Evolutionary conservation across 2,888 invertebrate genomes (phyloP).

Genomic region (Protodeltote pygarga): DNA sequence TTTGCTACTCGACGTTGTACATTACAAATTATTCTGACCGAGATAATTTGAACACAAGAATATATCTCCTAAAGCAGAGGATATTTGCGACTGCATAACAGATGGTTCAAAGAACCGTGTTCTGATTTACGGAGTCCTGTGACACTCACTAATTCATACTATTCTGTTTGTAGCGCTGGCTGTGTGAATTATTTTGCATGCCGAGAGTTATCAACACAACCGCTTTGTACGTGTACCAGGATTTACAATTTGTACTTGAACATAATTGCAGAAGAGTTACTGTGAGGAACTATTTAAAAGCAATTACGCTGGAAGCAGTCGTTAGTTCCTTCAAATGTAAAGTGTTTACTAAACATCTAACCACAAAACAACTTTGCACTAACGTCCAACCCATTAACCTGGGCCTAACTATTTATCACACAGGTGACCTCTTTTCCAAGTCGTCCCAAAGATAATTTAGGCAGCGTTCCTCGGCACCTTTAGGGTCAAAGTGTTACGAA

Average conservation of each 20-base stretch:
- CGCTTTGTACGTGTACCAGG: constrained; percentile 6
- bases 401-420: constrained; percentile 71
- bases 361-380: constrained; percentile 55
- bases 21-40: constrained; percentile 52
- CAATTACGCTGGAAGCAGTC: constrained; percentile 29
- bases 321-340: constrained; percentile 39
- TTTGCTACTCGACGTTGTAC: constrained; percentile 52
- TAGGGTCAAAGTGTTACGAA: constrained; percentile 73
- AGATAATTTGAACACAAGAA: constrained; percentile 49
- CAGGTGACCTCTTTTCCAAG: constrained; percentile 70
- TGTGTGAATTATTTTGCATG: constrained; percentile 20
- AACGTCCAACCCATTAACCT: constrained; percentile 66
- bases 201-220: constrained; percentile 9
- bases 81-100: constrained; percentile 30
- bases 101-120: constrained; percentile 24
- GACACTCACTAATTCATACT: constrained; percentile 35
- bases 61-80: constrained; percentile 27
- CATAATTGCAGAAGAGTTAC: constrained; percentile 16
- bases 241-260: constrained; percentile 11
- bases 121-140: constrained; percentile 19
- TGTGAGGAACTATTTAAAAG: constrained; percentile 31
- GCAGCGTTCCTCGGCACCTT: constrained; percentile 62
- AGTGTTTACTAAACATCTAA: constrained; percentile 49
- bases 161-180: constrained; percentile 27
- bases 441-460: constrained; percentile 76